Evolutionary conservation across 1,140 invertebrate species (phyloP).

Genomic region (Spodoptera litura): DNA sequence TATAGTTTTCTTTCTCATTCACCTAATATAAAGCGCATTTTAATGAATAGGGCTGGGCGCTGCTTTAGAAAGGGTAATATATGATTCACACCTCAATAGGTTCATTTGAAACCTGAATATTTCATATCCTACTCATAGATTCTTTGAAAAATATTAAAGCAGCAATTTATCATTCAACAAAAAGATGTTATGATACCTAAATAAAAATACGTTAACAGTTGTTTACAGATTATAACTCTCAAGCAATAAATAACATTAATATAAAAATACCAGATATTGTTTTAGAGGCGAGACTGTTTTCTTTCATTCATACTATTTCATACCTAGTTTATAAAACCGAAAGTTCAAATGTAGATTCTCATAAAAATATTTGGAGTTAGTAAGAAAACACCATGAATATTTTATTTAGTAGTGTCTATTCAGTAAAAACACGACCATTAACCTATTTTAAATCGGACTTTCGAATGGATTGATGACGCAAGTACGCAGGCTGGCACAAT

Average conservation of each 20-base stretch:
- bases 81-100: not conserved
- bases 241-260: conserved; percentile 6
- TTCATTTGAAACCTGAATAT: not conserved
- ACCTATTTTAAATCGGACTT: conserved; percentile 81
- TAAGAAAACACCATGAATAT: conserved; percentile 65
- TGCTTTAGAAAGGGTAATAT: not conserved
- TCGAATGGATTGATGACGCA: conserved; percentile 76
- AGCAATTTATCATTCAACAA: too few relatives aligned
- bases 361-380: conserved; percentile 46
- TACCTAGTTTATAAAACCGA: conserved; percentile 37
- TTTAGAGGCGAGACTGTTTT: conserved; percentile 19
- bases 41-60: not conserved
- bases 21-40: not conserved
- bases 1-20: not conserved
- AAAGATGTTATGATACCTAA: not conserved
- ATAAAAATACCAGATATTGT: conserved; percentile 4
- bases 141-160: not conserved
- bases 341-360: conserved; percentile 37
- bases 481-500: conserved; percentile 71
- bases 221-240: conserved; percentile 3
- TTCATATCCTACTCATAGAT: not conserved
- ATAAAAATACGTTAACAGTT: not conserved
- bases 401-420: conserved; percentile 70
- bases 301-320: conserved; percentile 16
- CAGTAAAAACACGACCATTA: conserved; percentile 73